A percentile compares a stretch with the other conserved stretches of the same genome.
Evolutionary conservation across 2,797 vertebrate genomes (phyloP).

Genomic region (Pelobates cultripes): DNA sequence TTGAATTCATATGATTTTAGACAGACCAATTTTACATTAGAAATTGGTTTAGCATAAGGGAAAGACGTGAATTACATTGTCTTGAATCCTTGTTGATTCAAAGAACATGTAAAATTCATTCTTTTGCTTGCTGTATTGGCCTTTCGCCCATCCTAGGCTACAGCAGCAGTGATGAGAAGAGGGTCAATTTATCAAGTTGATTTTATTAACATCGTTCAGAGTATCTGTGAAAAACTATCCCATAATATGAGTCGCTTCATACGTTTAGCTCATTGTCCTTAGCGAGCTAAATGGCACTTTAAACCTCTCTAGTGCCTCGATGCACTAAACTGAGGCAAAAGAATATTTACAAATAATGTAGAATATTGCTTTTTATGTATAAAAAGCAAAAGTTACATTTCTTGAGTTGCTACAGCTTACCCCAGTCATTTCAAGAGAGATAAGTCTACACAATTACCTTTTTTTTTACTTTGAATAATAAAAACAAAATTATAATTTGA

Average conservation of each 20-base stretch:
- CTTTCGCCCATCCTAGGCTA: not conserved
- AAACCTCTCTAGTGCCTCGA: not conserved
- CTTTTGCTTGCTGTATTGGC: not conserved
- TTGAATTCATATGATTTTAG: no score
- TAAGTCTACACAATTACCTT: no score
- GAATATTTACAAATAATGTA: not conserved
- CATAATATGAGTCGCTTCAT: slow-evolving; percentile 27
- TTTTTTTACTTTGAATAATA: no score
- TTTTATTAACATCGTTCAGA: slow-evolving; percentile 41
- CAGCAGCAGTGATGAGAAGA: not conserved
- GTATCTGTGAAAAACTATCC: slow-evolving; percentile 27
- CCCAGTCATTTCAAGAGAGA: no score
- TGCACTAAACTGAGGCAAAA: not conserved
- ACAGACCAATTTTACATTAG: no score
- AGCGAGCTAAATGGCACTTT: not conserved
- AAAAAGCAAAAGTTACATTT: no score
- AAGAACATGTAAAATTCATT: slow-evolving; percentile 26
- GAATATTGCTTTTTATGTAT: not conserved
- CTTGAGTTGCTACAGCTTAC: no score
- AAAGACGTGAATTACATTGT: not conserved
- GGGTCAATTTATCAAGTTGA: slow-evolving; percentile 48
- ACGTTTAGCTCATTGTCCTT: slow-evolving; percentile 21
- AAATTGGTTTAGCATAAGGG: slow-evolving; percentile 2
- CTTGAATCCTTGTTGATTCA: slow-evolving; percentile 21
- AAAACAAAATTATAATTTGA: no score